Evolutionary conservation across 2,113 vertebrate genomes (phyloP).

Genomic region (Leptodactylus fuscus): DNA sequence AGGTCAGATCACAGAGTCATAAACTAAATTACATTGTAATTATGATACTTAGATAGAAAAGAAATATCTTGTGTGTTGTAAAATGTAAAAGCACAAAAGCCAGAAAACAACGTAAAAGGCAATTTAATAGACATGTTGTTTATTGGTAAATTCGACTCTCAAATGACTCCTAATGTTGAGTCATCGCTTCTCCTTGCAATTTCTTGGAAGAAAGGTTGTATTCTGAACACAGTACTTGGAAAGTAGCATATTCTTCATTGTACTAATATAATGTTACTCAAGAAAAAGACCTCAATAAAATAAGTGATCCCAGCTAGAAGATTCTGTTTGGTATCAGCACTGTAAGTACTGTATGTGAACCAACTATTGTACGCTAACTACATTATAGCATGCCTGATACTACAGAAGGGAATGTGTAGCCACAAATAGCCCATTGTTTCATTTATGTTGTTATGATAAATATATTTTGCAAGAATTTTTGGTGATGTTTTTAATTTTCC

Average conservation of each 20-base stretch:
- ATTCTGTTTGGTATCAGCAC: background rate
- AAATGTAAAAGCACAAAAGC: background rate
- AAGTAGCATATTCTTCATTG: background rate
- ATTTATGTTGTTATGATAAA: too few relatives aligned
- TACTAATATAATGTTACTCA: background rate
- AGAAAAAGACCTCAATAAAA: background rate
- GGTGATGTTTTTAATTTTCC: too few relatives aligned
- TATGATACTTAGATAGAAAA: background rate
- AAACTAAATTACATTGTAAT: conserved; percentile 8
- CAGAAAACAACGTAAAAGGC: background rate
- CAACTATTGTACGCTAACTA: too few relatives aligned
- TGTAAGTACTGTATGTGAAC: too few relatives aligned
- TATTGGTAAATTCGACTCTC: background rate
- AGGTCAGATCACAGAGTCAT: background rate
- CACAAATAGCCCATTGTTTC: too few relatives aligned
- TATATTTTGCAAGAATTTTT: too few relatives aligned
- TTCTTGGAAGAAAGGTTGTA: background rate
- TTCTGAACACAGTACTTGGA: background rate
- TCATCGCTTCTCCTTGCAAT: background rate
- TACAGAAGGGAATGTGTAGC: too few relatives aligned
- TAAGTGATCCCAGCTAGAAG: background rate
- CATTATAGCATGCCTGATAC: too few relatives aligned
- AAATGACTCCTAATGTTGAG: conserved; percentile 9
- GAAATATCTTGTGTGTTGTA: background rate
- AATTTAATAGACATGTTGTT: background rate